Evolutionary conservation across 2,888 invertebrate species (phyloP).

Genomic region (Desoria tigrina): DNA sequence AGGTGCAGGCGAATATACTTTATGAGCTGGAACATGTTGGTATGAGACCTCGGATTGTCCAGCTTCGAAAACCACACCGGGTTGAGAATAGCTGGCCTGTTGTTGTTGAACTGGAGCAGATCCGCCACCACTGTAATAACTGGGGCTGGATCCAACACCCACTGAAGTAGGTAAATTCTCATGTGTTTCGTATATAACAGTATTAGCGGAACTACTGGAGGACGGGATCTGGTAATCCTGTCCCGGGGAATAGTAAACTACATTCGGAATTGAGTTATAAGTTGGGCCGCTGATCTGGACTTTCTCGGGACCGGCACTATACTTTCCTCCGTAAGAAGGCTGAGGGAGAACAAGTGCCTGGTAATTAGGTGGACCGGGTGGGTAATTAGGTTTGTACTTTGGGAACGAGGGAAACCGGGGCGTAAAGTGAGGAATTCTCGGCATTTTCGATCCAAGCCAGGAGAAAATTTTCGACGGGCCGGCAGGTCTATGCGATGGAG

Average conservation of each 20-base stretch:
- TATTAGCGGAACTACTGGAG: too few relatives aligned
- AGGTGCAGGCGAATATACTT: constrained; percentile 2
- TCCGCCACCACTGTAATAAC: too few relatives aligned
- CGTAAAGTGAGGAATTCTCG: constrained; percentile 42
- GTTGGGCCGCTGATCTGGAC: not conserved
- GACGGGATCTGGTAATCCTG: constrained; percentile 10
- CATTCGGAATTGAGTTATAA: constrained; percentile 8
- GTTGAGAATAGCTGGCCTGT: too few relatives aligned
- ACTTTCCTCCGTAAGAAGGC: constrained; percentile 2
- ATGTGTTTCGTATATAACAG: too few relatives aligned
- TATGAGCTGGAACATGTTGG: not conserved
- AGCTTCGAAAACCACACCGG: not conserved
- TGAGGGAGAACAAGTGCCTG: constrained; percentile 14
- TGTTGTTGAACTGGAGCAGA: too few relatives aligned
- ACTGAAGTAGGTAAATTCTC: too few relatives aligned
- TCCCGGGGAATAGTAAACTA: not conserved
- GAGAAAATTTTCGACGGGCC: constrained; percentile 45
- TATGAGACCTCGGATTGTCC: not conserved
- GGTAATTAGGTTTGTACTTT: constrained; percentile 10
- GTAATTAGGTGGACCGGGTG: constrained; percentile 37
- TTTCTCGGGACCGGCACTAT: not conserved
- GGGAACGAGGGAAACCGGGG: constrained; percentile 22
- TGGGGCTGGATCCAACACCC: too few relatives aligned
- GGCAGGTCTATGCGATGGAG: constrained; percentile 4
- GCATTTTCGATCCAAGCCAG: constrained; percentile 48